Conservation (phyloP, 2,797 vertebrate genomes). For the Trachurus trachurus region DNA sequence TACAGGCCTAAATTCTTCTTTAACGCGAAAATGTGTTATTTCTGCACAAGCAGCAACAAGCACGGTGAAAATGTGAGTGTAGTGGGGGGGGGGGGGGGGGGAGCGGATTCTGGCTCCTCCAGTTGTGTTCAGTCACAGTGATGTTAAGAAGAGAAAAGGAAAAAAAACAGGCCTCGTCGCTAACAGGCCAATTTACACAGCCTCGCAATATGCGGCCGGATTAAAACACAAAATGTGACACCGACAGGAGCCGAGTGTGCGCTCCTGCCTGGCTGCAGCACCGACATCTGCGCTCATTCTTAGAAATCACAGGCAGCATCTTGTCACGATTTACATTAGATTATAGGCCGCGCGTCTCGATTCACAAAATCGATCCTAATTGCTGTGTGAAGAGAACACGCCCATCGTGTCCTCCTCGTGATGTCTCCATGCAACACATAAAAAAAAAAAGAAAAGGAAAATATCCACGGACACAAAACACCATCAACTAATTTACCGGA, state of each 20-base stretch:
- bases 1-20: not conserved
- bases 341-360: constrained; percentile 38
- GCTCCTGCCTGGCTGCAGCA: constrained; percentile 12
- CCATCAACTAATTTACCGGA: not conserved
- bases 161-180: constrained; percentile 35
- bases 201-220: constrained; percentile 6
- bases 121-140: constrained; percentile 17
- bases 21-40: not conserved
- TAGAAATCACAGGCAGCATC: constrained; percentile 43
- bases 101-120: constrained; percentile 4
- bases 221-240: constrained; percentile 35
- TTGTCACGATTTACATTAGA: constrained; percentile 68
- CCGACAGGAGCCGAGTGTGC: not conserved
- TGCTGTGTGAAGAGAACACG: constrained; percentile 59
- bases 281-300: constrained; percentile 45
- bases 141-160: not conserved
- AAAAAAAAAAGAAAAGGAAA: too few relatives aligned
- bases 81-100: too few relatives aligned
- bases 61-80: not conserved
- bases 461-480: not conserved
- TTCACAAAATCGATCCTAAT: constrained; percentile 68
- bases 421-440: constrained; percentile 26
- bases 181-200: constrained; percentile 60
- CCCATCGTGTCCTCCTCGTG: constrained; percentile 52
- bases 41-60: not conserved